phyloP scores from a whole-genome alignment of 1,140 invertebrate species.

The Calycopis cecrops region DNA sequence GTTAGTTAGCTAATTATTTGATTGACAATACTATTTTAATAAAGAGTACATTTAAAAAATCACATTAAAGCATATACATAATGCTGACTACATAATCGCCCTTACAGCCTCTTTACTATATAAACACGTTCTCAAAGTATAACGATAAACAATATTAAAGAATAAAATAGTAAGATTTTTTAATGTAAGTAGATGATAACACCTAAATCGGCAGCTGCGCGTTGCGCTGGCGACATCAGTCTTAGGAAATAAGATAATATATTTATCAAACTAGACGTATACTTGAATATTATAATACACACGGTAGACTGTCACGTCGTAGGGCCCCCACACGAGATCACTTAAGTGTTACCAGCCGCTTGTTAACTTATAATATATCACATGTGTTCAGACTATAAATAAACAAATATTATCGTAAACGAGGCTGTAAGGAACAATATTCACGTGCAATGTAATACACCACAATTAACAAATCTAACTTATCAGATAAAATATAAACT shows the following conservation, averaged over 20 bases:
- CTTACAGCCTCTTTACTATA: conserved; percentile 60
- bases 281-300: conserved; percentile 24
- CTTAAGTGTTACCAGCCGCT: conserved; percentile 47
- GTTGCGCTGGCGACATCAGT: conserved; percentile 26
- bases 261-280: conserved; percentile 25
- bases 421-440: conserved; percentile 54
- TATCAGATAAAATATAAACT: conserved; percentile 70
- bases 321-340: conserved; percentile 16
- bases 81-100: conserved; percentile 74
- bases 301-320: neutral
- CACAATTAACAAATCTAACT: conserved; percentile 74
- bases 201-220: conserved; percentile 30
- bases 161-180: conserved; percentile 42
- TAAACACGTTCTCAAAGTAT: conserved; percentile 48
- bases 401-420: conserved; percentile 47
- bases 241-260: conserved; percentile 26
- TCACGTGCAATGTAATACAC: conserved; percentile 70
- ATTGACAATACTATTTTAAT: conserved; percentile 72
- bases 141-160: conserved; percentile 64
- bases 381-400: conserved; percentile 65
- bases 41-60: conserved; percentile 76
- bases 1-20: conserved; percentile 74
- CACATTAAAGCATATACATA: conserved; percentile 77
- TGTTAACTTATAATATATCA: conserved; percentile 53
- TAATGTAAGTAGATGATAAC: conserved; percentile 46